These are phyloP conservation scores for Prionailurus bengalensis DNA, from an alignment of 2,113 vertebrate genomes.

Conservation along the genomic window DNA sequence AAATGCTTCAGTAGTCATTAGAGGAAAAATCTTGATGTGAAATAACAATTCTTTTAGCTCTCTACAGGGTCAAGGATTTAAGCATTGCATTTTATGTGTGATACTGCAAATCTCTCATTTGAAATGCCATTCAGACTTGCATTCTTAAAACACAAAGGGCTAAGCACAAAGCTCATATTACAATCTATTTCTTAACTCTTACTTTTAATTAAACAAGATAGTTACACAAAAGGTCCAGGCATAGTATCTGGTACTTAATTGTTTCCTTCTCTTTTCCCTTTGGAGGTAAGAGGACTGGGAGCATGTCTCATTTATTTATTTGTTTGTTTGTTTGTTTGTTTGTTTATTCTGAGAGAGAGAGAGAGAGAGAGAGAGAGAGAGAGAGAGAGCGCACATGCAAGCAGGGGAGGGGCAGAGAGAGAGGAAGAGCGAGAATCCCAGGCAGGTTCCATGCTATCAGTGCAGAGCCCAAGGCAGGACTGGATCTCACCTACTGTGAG, in stretches of 20 bases:
- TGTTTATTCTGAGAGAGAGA: no score
- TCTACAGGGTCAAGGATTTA: conserved; percentile 35
- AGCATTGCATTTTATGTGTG: neutral
- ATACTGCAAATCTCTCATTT: neutral
- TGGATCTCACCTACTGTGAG: no score
- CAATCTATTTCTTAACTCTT: neutral
- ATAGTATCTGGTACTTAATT: neutral
- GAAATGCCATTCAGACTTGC: neutral
- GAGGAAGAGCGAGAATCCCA: no score
- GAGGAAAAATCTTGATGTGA: neutral
- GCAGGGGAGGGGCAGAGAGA: no score
- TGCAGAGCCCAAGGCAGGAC: no score
- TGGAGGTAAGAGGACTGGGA: neutral
- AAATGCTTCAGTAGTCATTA: conserved; percentile 15
- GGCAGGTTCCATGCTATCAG: no score
- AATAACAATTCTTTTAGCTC: neutral
- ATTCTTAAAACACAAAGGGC: neutral
- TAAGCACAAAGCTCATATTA: neutral
- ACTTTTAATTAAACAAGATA: conserved; percentile 48
- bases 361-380: no score
- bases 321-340: no score
- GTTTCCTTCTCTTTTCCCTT: conserved; percentile 8
- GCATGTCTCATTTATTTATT: neutral
- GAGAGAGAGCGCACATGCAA: no score
- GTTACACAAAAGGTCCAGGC: neutral